phyloP scores from a whole-genome alignment of 2,113 vertebrate genomes.

The Etheostoma spectabile region DNA sequence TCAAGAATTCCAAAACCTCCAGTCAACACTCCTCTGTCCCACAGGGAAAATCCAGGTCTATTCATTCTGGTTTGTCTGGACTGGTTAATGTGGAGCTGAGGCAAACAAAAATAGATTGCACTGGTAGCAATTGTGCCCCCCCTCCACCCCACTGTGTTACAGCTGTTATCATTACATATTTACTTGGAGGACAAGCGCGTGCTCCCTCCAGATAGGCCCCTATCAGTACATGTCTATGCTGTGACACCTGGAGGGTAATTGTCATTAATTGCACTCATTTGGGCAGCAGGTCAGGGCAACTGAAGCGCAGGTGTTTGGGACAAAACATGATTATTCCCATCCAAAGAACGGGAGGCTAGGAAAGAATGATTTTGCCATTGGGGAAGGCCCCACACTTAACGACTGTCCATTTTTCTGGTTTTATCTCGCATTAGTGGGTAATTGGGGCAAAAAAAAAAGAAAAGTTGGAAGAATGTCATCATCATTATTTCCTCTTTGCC shows the following conservation, averaged over 20 bases:
- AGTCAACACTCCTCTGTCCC: conserved; percentile 57
- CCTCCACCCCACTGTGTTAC: conserved; percentile 76
- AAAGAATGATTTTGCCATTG: conserved; percentile 81
- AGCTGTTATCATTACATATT: conserved; percentile 89
- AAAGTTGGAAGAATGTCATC: conserved; percentile 68
- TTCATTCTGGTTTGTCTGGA: conserved; percentile 84
- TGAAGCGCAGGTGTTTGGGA: conserved; percentile 88
- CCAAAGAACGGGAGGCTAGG: conserved; percentile 67
- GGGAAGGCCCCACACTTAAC: conserved; percentile 63
- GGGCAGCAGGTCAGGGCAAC: conserved; percentile 82
- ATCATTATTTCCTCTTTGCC: conserved; percentile 71
- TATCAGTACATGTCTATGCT: conserved; percentile 87
- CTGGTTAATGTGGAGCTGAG: conserved; percentile 81
- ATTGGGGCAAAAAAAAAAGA: conserved; percentile 64
- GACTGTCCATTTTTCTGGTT: conserved; percentile 83
- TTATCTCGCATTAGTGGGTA: conserved; percentile 81
- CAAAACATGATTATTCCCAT: conserved; percentile 83
- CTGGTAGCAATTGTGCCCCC: conserved; percentile 61
- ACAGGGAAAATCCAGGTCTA: conserved; percentile 68
- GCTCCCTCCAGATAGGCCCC: conserved; percentile 80
- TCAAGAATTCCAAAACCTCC: conserved; percentile 55
- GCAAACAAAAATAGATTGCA: conserved; percentile 85
- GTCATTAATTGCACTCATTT: conserved; percentile 91
- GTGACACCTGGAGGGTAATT: conserved; percentile 88
- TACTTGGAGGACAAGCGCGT: conserved; percentile 83